phyloP scores from a whole-genome alignment of 2,888 invertebrate genomes.

The Drosophila crucigera region DNA sequence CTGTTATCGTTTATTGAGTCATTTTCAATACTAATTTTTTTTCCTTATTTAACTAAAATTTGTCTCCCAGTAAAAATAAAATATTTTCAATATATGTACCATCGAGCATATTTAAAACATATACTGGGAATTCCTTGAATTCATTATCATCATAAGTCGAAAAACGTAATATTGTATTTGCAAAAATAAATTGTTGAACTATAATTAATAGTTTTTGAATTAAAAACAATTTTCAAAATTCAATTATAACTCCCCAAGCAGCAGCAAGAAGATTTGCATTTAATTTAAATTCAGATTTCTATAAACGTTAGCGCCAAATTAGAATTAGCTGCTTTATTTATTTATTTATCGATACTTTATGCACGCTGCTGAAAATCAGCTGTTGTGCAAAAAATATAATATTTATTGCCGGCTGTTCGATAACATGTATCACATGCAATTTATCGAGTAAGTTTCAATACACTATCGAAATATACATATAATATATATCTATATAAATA shows the following conservation, averaged over 20 bases:
- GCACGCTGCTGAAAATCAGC: background rate
- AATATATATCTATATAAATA: background rate
- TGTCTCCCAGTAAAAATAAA: background rate
- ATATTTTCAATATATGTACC: background rate
- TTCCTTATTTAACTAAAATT: background rate
- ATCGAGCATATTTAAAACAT: background rate
- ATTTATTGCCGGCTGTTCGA: background rate
- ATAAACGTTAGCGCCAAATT: background rate
- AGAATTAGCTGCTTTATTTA: background rate
- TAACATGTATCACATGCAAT: background rate
- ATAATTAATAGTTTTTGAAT: background rate
- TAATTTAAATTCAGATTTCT: background rate
- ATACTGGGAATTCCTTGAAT: background rate
- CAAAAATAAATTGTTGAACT: constrained; percentile 1
- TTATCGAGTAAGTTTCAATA: background rate
- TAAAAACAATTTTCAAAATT: background rate
- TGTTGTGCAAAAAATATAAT: background rate
- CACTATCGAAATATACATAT: background rate
- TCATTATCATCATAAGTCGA: background rate
- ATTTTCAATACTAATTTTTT: background rate
- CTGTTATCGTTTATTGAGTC: background rate
- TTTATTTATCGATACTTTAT: background rate
- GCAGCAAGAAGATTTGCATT: background rate
- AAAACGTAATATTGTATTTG: background rate
- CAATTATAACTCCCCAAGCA: background rate